These are phyloP conservation scores for Sinotaia quadrata DNA, from an alignment of 2,888 invertebrate genomes.

Conservation along the genomic window DNA sequence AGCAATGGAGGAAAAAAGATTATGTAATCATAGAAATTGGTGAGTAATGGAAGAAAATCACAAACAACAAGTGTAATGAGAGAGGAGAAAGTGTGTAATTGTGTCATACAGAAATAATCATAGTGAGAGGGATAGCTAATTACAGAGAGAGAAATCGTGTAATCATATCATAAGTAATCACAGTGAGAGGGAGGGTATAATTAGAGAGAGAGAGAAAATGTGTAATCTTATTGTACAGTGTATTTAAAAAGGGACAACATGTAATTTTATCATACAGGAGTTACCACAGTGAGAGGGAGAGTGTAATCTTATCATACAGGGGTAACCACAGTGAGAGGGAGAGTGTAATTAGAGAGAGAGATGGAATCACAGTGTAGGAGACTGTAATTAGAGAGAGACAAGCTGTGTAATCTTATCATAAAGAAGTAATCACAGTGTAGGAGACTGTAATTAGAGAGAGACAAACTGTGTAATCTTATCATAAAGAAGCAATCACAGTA, in stretches of 20 bases:
- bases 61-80: not conserved
- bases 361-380: no score
- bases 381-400: no score
- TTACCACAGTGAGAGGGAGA: not conserved
- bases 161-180: not conserved
- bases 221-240: no score
- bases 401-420: slow-evolving; percentile 7
- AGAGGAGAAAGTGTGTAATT: not conserved
- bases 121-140: not conserved
- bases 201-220: slow-evolving; percentile 11
- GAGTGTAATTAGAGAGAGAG: slow-evolving; percentile 2
- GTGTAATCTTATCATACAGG: not conserved
- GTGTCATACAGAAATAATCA: slow-evolving; percentile 1
- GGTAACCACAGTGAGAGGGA: not conserved
- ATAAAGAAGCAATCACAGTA: not conserved
- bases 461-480: not conserved
- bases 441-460: no score
- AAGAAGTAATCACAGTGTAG: not conserved
- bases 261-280: slow-evolving; percentile 6
- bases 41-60: not conserved
- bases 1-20: not conserved
- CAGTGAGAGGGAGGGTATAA: not conserved
- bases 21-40: slow-evolving; percentile 7
- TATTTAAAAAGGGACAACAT: no score
- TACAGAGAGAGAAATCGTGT: not conserved